Conservation (phyloP, 2,888 invertebrate species). For the Phaonia tiefii region DNA sequence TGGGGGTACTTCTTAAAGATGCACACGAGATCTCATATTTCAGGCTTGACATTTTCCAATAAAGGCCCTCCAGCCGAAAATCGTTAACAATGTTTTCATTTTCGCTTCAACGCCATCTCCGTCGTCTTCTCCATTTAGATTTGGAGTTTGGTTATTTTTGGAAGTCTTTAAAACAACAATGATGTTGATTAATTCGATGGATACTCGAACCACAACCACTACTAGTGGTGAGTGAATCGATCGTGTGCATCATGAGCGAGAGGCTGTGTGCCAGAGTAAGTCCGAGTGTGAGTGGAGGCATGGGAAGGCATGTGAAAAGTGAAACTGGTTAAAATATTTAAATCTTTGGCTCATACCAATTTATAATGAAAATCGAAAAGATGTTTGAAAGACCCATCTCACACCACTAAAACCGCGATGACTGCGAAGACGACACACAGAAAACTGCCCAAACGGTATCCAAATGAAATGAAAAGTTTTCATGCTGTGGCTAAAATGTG, state of each 20-base stretch:
- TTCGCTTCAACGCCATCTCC: background rate
- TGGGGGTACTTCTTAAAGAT: conserved; percentile 11
- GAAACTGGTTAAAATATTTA: conserved; percentile 65
- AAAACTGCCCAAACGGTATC: conserved; percentile 39
- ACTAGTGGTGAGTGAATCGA: background rate
- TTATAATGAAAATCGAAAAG: conserved; percentile 42
- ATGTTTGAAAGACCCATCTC: background rate
- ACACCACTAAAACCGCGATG: background rate
- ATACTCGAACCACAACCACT: background rate
- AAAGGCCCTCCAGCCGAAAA: conserved; percentile 60
- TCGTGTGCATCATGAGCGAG: conserved; percentile 28
- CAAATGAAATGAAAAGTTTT: conserved; percentile 65
- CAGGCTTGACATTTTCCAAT: conserved; percentile 65
- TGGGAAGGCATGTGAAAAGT: conserved; percentile 61
- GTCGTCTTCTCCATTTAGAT: background rate
- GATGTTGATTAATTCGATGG: conserved; percentile 37
- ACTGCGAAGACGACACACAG: conserved; percentile 9
- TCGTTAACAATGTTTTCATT: conserved; percentile 53
- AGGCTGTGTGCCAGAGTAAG: conserved; percentile 21
- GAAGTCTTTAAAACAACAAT: conserved; percentile 38
- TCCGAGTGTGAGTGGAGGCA: background rate
- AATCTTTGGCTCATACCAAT: conserved; percentile 62
- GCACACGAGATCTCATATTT: conserved; percentile 52
- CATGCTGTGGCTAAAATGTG: conserved; percentile 35
- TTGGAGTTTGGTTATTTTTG: conserved; percentile 30